These are phyloP conservation scores for Tenthredo livida DNA, from an alignment of 2,888 invertebrate genomes.

Conservation along the genomic window DNA sequence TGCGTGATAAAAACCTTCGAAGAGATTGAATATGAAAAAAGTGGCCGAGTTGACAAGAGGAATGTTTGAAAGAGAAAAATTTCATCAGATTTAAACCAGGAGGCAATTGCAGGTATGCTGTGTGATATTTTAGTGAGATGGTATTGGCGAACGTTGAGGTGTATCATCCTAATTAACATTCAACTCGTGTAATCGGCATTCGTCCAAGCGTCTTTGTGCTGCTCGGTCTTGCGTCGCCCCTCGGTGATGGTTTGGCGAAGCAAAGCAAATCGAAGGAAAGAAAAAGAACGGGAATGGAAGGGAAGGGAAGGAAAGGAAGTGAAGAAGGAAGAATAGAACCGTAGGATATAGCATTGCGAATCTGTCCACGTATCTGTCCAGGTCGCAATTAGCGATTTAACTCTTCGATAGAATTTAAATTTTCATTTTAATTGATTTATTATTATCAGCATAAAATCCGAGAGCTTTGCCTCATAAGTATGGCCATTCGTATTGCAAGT, in stretches of 20 bases:
- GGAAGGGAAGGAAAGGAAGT: neutral
- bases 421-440: conserved; percentile 74
- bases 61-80: neutral
- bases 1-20: neutral
- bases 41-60: neutral
- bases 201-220: conserved; percentile 39
- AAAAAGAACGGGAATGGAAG: neutral
- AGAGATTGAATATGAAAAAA: neutral
- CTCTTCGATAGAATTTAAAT: conserved; percentile 70
- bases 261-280: neutral
- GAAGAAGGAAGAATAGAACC: conserved; percentile 5
- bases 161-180: conserved; percentile 28
- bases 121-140: neutral
- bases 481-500: neutral
- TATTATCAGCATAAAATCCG: conserved; percentile 57
- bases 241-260: conserved; percentile 9
- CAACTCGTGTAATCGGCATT: conserved; percentile 38
- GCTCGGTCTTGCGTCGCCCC: neutral
- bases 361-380: conserved; percentile 68
- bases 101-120: neutral
- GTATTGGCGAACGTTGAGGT: neutral
- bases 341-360: conserved; percentile 61
- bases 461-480: too few relatives aligned
- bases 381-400: conserved; percentile 70
- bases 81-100: neutral